A percentile compares a stretch with the other conserved stretches of the same genome.
Conservation (phyloP, 2,797 vertebrate species). For the Crocodylus rhombifer region DNA sequence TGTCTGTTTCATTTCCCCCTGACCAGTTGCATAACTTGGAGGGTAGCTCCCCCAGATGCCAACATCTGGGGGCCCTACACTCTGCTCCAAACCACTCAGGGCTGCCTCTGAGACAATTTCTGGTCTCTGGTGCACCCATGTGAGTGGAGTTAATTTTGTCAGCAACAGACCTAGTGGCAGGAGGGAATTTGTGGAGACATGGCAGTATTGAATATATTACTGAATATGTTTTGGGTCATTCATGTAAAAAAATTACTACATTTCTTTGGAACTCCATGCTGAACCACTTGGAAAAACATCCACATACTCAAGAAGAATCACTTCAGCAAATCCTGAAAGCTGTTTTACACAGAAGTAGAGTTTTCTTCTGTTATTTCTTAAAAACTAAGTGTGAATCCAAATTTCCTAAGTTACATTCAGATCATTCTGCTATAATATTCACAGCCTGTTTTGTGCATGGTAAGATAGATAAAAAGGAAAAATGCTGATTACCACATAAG, state of each 20-base stretch:
- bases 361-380: background rate
- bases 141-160: too few species aligned
- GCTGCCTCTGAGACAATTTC: too few species aligned
- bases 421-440: accelerated
- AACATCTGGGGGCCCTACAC: too few species aligned
- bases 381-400: background rate
- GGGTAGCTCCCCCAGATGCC: too few species aligned
- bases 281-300: background rate
- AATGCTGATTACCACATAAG: background rate
- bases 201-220: too few species aligned
- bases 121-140: too few species aligned
- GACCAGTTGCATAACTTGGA: too few species aligned
- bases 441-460: accelerated
- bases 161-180: too few species aligned
- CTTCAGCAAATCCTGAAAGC: background rate
- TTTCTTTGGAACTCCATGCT: background rate
- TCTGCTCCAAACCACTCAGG: too few species aligned
- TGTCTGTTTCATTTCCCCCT: too few species aligned
- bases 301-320: background rate
- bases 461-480: background rate
- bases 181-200: too few species aligned
- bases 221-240: background rate
- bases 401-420: background rate
- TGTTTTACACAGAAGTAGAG: background rate
- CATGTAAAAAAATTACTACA: background rate